These are phyloP conservation scores for Amitus sp. DNA, from an alignment of 2,888 invertebrate species.

Conservation along the genomic window DNA sequence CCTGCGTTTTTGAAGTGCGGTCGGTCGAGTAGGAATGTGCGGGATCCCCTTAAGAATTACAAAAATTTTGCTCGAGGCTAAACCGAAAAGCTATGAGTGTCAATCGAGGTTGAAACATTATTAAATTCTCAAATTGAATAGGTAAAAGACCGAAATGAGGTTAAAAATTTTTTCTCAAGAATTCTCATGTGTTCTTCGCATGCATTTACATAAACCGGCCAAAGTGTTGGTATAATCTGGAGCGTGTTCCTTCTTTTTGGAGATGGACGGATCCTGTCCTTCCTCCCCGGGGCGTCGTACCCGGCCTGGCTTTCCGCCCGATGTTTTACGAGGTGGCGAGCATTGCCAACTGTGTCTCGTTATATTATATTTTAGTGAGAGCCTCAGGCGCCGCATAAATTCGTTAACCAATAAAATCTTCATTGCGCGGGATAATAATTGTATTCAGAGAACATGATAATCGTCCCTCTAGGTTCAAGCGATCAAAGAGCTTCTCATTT, in stretches of 20 bases:
- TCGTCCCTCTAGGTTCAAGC: constrained; percentile 5
- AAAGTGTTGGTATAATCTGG: constrained; percentile 37
- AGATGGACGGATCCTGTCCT: constrained; percentile 41
- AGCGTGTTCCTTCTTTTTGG: constrained; percentile 43
- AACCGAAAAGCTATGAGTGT: no score
- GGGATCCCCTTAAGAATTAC: no score
- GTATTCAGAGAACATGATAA: constrained; percentile 26
- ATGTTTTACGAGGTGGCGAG: constrained; percentile 62
- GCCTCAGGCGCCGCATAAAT: constrained; percentile 60
- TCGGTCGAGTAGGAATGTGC: no score
- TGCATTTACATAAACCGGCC: constrained; percentile 46
- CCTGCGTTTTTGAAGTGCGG: no score
- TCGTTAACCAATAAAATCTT: constrained; percentile 62
- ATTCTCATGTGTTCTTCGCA: no score
- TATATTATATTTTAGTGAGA: constrained; percentile 60
- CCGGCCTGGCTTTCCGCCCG: constrained; percentile 42
- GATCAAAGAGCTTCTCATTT: background rate
- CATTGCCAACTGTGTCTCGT: constrained; percentile 62
- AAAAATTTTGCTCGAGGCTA: no score
- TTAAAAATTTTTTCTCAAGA: no score
- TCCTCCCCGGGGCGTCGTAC: constrained; percentile 52
- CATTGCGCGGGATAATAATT: constrained; percentile 52
- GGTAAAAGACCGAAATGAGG: no score
- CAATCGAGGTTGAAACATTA: no score
- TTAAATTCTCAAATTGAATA: no score